Evolutionary conservation across 2,888 invertebrate genomes (phyloP).

Genomic region (Ellobium chinense): DNA sequence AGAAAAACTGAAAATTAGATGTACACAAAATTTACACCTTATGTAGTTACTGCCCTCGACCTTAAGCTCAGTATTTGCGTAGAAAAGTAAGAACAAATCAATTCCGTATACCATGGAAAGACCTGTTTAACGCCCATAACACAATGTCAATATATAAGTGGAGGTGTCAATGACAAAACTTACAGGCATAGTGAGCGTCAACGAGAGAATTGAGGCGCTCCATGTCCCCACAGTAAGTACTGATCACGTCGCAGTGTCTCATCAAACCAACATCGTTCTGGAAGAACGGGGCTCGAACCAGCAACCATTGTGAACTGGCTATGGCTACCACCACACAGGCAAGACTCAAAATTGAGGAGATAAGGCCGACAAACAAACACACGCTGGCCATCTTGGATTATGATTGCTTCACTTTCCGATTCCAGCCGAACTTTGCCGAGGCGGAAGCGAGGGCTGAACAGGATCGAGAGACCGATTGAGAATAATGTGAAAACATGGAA

Average conservation of each 20-base stretch:
- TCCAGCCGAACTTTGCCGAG: not conserved
- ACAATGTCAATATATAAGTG: no score
- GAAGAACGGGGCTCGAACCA: slow-evolving; percentile 11
- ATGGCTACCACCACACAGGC: slow-evolving; percentile 30
- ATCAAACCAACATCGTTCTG: slow-evolving; percentile 51
- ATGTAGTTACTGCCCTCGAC: no score
- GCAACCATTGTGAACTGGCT: slow-evolving; percentile 44
- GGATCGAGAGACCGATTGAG: not conserved
- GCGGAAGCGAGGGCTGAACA: no score
- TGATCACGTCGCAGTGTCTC: slow-evolving; percentile 51
- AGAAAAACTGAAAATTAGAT: no score
- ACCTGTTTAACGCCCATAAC: no score
- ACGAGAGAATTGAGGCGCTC: slow-evolving; percentile 46
- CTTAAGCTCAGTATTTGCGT: no score
- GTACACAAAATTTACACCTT: no score
- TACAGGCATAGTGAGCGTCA: slow-evolving; percentile 51
- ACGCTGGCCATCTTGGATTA: slow-evolving; percentile 37
- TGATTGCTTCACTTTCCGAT: not conserved
- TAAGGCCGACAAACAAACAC: slow-evolving; percentile 38
- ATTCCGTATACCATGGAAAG: no score
- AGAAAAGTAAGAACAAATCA: no score
- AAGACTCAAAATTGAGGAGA: slow-evolving; percentile 33
- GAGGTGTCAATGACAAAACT: slow-evolving; percentile 16
- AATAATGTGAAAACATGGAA: no score
- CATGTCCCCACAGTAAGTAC: slow-evolving; percentile 52